These are phyloP conservation scores for Agrotis clavis DNA, from an alignment of 2,888 invertebrate genomes.

Conservation along the genomic window DNA sequence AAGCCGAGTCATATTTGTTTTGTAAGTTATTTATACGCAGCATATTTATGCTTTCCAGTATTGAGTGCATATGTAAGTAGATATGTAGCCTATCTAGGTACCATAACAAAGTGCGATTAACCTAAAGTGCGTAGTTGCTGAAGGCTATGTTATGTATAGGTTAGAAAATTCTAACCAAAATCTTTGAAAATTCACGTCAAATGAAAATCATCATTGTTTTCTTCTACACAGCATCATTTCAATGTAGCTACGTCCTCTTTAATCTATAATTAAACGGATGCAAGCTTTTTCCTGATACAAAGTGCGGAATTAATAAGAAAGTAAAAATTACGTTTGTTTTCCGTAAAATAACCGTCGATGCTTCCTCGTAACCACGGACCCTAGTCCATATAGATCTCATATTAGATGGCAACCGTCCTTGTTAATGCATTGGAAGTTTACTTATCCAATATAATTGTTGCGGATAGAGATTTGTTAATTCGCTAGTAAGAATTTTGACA, in stretches of 20 bases:
- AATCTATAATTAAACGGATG: constrained; percentile 23
- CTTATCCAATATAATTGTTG: not conserved
- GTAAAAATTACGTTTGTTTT: constrained; percentile 12
- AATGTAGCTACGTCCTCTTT: not conserved
- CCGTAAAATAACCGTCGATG: constrained; percentile 52
- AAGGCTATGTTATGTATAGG: not conserved
- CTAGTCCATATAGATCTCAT: constrained; percentile 84
- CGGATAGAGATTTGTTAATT: not conserved
- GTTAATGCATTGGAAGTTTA: not conserved
- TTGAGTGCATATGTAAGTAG: not conserved
- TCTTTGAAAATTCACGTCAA: not conserved
- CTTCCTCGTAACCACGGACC: constrained; percentile 70
- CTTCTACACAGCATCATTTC: constrained; percentile 1
- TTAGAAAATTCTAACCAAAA: constrained; percentile 16
- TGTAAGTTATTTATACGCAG: not conserved
- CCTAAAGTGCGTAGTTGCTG: too few relatives aligned
- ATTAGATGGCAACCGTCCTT: constrained; percentile 52
- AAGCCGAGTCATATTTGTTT: constrained; percentile 13
- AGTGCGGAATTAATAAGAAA: constrained; percentile 10
- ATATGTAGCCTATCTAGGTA: not conserved
- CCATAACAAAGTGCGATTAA: not conserved
- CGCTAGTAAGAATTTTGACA: constrained; percentile 39
- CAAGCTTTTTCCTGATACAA: constrained; percentile 7
- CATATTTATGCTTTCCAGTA: too few relatives aligned
- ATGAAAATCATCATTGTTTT: not conserved